phyloP scores from a whole-genome alignment of 2,888 invertebrate genomes.

The Philonicus albiceps region DNA sequence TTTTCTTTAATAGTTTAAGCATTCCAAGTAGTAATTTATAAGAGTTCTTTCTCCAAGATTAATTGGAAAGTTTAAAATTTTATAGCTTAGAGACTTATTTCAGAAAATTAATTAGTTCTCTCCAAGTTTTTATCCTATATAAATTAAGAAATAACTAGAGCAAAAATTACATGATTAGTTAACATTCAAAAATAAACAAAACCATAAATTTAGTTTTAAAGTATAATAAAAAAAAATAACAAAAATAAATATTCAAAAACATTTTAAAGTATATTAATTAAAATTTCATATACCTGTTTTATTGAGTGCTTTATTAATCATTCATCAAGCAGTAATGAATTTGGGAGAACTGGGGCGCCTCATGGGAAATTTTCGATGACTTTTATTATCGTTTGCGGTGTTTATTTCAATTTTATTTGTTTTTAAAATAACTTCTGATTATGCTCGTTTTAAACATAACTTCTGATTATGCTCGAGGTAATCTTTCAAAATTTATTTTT shows the following conservation, averaged over 20 bases:
- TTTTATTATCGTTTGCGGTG: not conserved
- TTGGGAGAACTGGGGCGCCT: not conserved
- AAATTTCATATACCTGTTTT: not conserved
- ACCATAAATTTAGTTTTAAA: not conserved
- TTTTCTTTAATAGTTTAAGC: not conserved
- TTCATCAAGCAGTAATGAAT: not conserved
- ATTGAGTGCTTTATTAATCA: not conserved
- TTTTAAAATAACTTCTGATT: not conserved
- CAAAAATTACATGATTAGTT: not conserved
- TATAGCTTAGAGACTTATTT: not conserved
- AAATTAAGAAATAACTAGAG: too few relatives aligned
- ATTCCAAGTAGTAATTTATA: not conserved
- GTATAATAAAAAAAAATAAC: too few relatives aligned
- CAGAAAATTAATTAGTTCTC: too few relatives aligned
- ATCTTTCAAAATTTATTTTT: not conserved
- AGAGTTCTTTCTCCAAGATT: not conserved
- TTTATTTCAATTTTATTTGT: not conserved
- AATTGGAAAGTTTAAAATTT: not conserved
- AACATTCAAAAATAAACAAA: not conserved
- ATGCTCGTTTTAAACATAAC: too few relatives aligned
- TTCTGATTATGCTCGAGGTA: not conserved
- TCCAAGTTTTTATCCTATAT: too few relatives aligned
- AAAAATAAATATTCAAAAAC: not conserved
- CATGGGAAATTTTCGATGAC: not conserved
- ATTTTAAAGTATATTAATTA: not conserved